Base-by-base conservation (phyloP, 2,797 vertebrate species). In the Etheostoma perlongum region DNA sequence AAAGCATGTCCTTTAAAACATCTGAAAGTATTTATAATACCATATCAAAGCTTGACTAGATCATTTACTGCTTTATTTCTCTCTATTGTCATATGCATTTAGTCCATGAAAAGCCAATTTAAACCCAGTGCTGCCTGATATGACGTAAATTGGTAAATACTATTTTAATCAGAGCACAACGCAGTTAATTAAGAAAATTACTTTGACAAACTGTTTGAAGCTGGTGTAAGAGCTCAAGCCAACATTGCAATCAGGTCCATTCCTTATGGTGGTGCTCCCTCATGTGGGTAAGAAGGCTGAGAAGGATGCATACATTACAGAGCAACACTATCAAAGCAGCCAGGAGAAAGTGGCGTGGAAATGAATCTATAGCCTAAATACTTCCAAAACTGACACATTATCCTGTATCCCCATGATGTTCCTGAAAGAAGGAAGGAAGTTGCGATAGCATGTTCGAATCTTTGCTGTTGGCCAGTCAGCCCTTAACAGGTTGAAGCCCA, bases 181-280 rank as follows among this genome's bases (percentile, higher is more conserved):
- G 48, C 79, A 69, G 86, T 86, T 91, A 92, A 94, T 94, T 93
- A 92, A 77, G 89, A 76, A 91, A 93, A 93, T 91, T 79, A 90
- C 85, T 82, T 69, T 91, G 90, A 93, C 91, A 91, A 91, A 91
- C 60, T 52, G 60, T 92, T 87, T 88, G 83, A 90, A 91, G 85
- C 80, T 53, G 76, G 60, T 67, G 81, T 62, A 81, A 72, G 82
- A 83, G 83, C 79, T 81, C 78, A 66, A 86, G 86, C 85, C 87
- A 87, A 85, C 81, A 65, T 51, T 55, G 85, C 87, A 91, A 90
- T 91, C 89, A 88, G 68, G 65, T 82, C 82, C 69, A 60, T 82
- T 86, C 78, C 83, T 90, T 67, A 84, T 79, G 83, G 84, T 68
- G 72, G 55, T 49, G 81, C 81, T 89, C 85, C 84, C 89, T 88